Base-by-base conservation (phyloP, 2,888 invertebrate species). In the Tachina fera region DNA sequence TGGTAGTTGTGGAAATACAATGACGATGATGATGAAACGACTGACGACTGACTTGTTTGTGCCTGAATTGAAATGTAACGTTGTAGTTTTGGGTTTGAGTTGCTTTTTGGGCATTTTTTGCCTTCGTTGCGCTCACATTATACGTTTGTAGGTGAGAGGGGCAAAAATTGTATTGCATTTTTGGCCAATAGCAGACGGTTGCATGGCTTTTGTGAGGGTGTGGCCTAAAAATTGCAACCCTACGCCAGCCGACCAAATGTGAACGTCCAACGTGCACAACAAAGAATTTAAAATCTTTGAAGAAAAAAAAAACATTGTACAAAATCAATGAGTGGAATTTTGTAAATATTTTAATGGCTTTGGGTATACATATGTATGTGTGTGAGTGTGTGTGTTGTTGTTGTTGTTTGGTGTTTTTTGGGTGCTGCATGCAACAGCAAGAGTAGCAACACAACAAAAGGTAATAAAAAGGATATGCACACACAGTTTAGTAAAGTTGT, bases 171-270 rank as follows among this genome's bases (percentile, higher is more conserved):
- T 86, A 84, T 82, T 88, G 88, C 87, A 88, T 82, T 83, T 84
- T 90, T 89, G 90, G 91, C 91, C 91, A 91, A 91, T 91, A 90
- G 91, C 90, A 90, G 70, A 89, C 89, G 88, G 88, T 88, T 87
- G 87, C 88, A 88, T 87, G 87, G 84, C 77, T 80, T 83, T 90
- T 90, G 90, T 89, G 91, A 90, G 90, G 91, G 91, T 91, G 91
- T 91, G 91, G 91, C 91, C 90, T 90, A 91, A 89, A 89, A 79
- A 83, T 80, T 91, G 91, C 91, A 91, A 90, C 91, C 91, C 91
- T 83, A 83, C 83, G 67, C 83, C 82, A 76, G 65, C 75, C 77
- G 77, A 76, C 82, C 82, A 74, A 78, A 80, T 75, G 51, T 75
- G 22, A 76, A 76, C 68, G 49, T 49, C 91, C 89, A 88, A 85